Base-by-base conservation (phyloP, 2,888 invertebrate genomes). In the Drosophila planitibia region DNA sequence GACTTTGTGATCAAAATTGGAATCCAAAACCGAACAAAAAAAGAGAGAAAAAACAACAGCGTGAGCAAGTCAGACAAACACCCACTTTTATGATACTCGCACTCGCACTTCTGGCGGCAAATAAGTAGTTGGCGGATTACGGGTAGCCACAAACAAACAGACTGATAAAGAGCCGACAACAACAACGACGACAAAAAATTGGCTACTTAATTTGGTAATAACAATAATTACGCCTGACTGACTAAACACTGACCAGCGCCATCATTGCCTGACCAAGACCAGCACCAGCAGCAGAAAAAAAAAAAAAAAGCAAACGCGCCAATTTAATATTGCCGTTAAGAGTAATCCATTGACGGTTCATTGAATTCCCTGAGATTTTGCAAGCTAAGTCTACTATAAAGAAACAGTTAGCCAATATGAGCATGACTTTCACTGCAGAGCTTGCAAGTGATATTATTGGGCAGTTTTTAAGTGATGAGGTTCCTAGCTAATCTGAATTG, bases 121-220 rank as follows among this genome's bases (percentile, higher is more conserved):
- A 22, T 32, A 71, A 72, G 82, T 83, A 75, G 85, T 81, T 76
- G 78, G 80, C 86, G 91, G 87, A 86, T 90, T 90, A 86, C 62
- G 70, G 69, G 69, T 69, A 59, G 54, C 59, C 51, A 52, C 67
- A 30, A 59, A 16, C 44, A 32, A 55, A 16, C 47, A 63, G 76
- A 44, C 87, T 80, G 85, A 88, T 85, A 85, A 87, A 83, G 75
- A 80, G 77, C 68, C 76, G 67, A 66, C 28, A 28, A 44, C 51
- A 41, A 22, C 70, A 28, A 9, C 67, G 57, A 55, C 71, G 51
- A 58, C 57, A 85, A 90, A 86, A 86, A 82, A 87, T 87, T 89
- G 91, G 87, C 87, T 87, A 84, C 87, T 87, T 87, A 91, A 87
- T 87, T 87, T 87, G 87, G 87, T 91, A 87, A 87, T 87, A 87